Evolutionary conservation across 2,113 vertebrate genomes (phyloP).

Genomic region (Circaetus cinerascens): DNA sequence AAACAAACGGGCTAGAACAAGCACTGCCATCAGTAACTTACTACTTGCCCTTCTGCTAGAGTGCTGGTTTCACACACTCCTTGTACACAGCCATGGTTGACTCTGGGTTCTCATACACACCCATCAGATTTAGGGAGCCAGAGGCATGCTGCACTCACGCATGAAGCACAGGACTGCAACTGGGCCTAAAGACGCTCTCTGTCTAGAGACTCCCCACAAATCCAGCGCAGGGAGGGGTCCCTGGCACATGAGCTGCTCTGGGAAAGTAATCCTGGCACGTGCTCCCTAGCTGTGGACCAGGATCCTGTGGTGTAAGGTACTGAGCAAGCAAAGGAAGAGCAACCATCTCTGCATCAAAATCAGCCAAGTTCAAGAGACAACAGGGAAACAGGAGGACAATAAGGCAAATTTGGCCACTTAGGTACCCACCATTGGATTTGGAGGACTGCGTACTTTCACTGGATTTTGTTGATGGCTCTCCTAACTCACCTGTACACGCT

Average conservation of each 20-base stretch:
- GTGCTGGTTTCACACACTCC: background rate
- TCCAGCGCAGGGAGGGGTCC: fast-evolving
- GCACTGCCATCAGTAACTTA: background rate
- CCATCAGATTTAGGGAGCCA: background rate
- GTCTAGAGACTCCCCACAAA: background rate
- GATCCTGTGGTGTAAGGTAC: background rate
- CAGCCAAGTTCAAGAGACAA: background rate
- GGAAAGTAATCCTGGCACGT: background rate
- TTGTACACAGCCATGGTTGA: background rate
- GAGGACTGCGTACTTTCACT: background rate
- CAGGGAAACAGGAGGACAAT: background rate
- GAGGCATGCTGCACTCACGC: fast-evolving
- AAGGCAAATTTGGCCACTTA: background rate
- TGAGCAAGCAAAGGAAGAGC: background rate
- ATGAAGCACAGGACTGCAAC: background rate
- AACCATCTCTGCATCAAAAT: background rate
- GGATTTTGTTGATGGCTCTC: background rate
- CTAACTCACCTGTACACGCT: background rate
- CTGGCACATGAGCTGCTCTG: background rate
- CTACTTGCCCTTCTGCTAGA: background rate
- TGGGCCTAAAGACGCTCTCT: background rate
- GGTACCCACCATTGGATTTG: background rate
- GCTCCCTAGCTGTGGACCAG: background rate
- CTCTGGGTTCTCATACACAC: background rate
- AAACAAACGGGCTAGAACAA: background rate